Evolutionary conservation across 2,113 vertebrate species (phyloP).

Genomic region (Melanerpes aurifrons): DNA sequence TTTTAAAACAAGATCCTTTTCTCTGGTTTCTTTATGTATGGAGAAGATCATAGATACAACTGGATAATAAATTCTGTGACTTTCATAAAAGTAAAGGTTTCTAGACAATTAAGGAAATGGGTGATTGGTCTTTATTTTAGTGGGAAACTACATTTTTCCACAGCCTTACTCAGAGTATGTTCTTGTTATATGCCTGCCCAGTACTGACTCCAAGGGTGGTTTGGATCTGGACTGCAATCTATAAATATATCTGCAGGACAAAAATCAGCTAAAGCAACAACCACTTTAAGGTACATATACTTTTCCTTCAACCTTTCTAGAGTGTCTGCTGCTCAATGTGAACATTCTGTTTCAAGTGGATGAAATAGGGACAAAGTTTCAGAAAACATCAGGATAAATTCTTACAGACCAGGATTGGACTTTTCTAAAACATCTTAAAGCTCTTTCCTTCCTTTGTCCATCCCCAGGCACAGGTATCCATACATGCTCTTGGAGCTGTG

Average conservation of each 20-base stretch:
- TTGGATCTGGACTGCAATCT: neutral
- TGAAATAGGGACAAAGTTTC: neutral
- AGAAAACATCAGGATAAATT: neutral
- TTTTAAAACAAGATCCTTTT: neutral
- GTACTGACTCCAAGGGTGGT: neutral
- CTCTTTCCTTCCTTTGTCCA: neutral
- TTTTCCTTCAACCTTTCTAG: neutral
- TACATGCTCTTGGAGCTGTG: neutral
- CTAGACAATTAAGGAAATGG: neutral
- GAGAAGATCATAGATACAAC: neutral
- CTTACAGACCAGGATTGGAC: neutral
- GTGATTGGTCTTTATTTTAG: neutral
- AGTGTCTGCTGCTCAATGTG: neutral
- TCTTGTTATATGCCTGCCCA: neutral
- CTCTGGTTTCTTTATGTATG: neutral
- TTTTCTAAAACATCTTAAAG: neutral
- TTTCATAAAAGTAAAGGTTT: neutral
- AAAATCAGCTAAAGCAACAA: neutral
- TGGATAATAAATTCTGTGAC: neutral
- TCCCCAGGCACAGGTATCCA: neutral
- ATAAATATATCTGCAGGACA: neutral
- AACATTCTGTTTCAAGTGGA: constrained; percentile 9
- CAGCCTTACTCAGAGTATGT: neutral
- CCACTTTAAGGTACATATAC: neutral
- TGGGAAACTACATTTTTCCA: neutral